Percentiles rank a stretch among this genome's conserved stretches.
Evolutionary conservation across 2,888 invertebrate species (phyloP).

Genomic region (Philereme transversata): DNA sequence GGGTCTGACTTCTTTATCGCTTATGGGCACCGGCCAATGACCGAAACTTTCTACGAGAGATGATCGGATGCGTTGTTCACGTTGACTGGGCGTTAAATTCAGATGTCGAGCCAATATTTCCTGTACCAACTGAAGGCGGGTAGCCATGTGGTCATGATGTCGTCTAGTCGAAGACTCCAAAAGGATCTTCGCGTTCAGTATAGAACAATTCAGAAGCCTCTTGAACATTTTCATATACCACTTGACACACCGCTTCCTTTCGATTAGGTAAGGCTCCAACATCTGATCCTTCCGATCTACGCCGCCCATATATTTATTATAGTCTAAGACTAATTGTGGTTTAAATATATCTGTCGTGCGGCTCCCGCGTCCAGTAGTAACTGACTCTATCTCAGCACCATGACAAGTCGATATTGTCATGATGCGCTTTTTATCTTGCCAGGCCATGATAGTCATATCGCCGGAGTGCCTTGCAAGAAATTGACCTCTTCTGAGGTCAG

Average conservation of each 20-base stretch:
- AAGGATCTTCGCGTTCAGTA: neutral
- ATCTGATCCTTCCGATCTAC: slow-evolving; percentile 3
- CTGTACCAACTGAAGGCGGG: neutral
- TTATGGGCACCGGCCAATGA: slow-evolving; percentile 1
- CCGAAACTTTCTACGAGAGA: neutral
- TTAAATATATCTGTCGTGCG: neutral
- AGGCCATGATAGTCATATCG: neutral
- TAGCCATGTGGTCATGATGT: neutral
- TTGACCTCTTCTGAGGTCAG: neutral
- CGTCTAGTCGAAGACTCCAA: slow-evolving; percentile 1
- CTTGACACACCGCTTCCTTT: neutral
- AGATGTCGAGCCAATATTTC: no score
- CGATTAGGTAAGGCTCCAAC: neutral
- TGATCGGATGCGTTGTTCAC: slow-evolving; percentile 1
- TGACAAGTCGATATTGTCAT: neutral
- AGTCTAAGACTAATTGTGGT: neutral
- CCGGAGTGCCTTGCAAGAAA: neutral
- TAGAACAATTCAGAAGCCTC: neutral
- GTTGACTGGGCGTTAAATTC: neutral
- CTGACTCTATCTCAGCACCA: neutral
- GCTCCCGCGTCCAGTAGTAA: neutral
- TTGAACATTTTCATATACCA: slow-evolving; percentile 3
- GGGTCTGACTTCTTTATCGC: no score
- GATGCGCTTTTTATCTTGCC: slow-evolving; percentile 1
- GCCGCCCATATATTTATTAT: slow-evolving; percentile 6